Percentiles rank a stretch among this genome's conserved stretches.
These are phyloP conservation scores for Phyllotreta striolata DNA, from an alignment of 2,888 invertebrate genomes.

Conservation along the genomic window DNA sequence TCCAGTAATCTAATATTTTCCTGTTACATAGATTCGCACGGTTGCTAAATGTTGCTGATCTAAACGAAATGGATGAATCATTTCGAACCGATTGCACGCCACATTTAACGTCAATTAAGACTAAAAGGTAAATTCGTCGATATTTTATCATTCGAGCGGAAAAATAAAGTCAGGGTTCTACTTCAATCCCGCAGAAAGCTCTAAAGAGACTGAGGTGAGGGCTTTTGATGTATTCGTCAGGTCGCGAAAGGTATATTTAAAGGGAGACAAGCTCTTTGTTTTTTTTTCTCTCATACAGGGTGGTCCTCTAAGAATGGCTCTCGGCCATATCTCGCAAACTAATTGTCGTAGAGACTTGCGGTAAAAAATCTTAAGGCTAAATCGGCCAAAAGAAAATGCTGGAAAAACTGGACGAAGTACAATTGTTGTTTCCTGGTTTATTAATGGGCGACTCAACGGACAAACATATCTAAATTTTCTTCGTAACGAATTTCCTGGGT, in stretches of 20 bases:
- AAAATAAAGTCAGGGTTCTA: conserved; percentile 19
- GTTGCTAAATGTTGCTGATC: neutral
- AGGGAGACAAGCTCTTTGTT: no score
- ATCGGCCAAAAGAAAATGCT: no score
- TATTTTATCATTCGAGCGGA: conserved; percentile 34
- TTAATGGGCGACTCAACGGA: no score
- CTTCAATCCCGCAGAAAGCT: conserved; percentile 30
- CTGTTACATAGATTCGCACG: neutral
- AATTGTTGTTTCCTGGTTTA: no score
- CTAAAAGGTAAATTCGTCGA: conserved; percentile 25
- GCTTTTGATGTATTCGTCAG: conserved; percentile 22
- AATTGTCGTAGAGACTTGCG: no score
- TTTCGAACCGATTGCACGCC: neutral
- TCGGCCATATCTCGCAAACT: no score
- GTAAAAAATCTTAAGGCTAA: no score
- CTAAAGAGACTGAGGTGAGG: conserved; percentile 9
- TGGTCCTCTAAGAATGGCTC: no score
- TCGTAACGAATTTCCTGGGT: no score
- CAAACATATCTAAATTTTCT: no score
- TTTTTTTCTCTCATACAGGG: no score
- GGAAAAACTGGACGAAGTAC: no score
- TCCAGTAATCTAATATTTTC: neutral
- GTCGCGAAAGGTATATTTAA: conserved; percentile 16
- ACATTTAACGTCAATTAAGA: conserved; percentile 32
- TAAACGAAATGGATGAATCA: neutral